phyloP scores from a whole-genome alignment of 2,797 vertebrate species.

The Bufotes viridis region DNA sequence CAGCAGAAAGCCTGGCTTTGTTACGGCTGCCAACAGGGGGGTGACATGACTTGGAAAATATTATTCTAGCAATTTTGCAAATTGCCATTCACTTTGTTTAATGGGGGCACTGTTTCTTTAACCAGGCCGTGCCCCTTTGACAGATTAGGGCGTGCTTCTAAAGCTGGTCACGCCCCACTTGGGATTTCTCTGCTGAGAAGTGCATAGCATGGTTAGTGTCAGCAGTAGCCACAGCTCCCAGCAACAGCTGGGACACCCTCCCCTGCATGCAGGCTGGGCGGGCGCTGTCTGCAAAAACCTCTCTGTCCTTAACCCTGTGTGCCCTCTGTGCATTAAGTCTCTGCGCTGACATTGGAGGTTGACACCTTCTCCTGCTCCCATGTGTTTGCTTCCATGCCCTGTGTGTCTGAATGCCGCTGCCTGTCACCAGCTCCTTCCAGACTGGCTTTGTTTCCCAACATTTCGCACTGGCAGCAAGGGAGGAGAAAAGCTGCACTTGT shows the following conservation, averaged over 20 bases:
- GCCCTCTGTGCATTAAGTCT: constrained; percentile 42
- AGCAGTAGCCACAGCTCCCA: constrained; percentile 55
- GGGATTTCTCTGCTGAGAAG: constrained; percentile 38
- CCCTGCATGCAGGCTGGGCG: constrained; percentile 57
- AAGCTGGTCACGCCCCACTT: constrained; percentile 4
- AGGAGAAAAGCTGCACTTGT: constrained; percentile 55
- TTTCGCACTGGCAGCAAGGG: constrained; percentile 41
- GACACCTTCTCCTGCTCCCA: background rate
- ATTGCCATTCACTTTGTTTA: constrained; percentile 59
- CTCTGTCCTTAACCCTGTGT: constrained; percentile 58
- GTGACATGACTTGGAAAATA: constrained; percentile 61
- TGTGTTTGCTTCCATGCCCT: background rate
- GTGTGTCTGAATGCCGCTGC: constrained; percentile 3
- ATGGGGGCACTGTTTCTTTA: constrained; percentile 60
- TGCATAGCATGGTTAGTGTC: constrained; percentile 52
- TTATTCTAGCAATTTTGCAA: constrained; percentile 62
- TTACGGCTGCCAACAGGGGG: constrained; percentile 60
- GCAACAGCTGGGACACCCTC: constrained; percentile 53
- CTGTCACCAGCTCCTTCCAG: constrained; percentile 26
- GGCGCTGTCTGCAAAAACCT: constrained; percentile 41
- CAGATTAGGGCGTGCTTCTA: constrained; percentile 36
- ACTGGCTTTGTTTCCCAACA: constrained; percentile 54
- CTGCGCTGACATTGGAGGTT: constrained; percentile 18
- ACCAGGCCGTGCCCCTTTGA: constrained; percentile 52
- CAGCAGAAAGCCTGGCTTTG: constrained; percentile 59